These are phyloP conservation scores for Alectoris magna DNA, from an alignment of 2,797 vertebrate species.

Conservation along the genomic window DNA sequence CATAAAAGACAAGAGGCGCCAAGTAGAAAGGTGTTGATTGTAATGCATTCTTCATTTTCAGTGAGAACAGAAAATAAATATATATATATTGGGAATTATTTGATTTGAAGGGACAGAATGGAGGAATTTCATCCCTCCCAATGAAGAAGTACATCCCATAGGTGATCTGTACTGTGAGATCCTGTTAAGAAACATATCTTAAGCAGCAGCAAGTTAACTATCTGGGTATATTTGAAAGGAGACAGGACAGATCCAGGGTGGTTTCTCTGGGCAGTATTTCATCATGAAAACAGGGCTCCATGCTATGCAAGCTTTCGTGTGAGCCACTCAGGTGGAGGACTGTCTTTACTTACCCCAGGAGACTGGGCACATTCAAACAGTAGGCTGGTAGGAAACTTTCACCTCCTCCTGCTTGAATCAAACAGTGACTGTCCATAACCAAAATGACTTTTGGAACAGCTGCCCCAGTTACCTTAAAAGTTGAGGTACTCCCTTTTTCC, in stretches of 20 bases:
- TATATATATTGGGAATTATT: neutral
- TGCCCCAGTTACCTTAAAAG: neutral
- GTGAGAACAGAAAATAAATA: neutral
- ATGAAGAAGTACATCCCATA: neutral
- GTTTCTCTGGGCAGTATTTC: neutral
- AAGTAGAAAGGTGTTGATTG: neutral
- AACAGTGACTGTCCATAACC: neutral
- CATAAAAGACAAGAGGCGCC: neutral
- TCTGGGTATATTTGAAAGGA: neutral
- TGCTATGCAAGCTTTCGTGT: neutral
- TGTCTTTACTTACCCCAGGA: neutral
- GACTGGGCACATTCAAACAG: fast-evolving
- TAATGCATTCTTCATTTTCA: neutral
- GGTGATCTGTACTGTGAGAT: neutral
- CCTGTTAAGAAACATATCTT: neutral
- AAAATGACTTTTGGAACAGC: fast-evolving
- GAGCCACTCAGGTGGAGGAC: neutral
- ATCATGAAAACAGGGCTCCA: neutral
- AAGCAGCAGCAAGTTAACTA: neutral
- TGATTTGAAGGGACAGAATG: neutral
- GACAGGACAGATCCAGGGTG: neutral
- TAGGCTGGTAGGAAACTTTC: neutral
- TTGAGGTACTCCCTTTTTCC: neutral
- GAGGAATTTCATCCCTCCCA: neutral
- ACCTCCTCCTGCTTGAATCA: neutral